These are phyloP conservation scores for Syrista parreyssii DNA, from an alignment of 2,888 invertebrate genomes.

Conservation along the genomic window DNA sequence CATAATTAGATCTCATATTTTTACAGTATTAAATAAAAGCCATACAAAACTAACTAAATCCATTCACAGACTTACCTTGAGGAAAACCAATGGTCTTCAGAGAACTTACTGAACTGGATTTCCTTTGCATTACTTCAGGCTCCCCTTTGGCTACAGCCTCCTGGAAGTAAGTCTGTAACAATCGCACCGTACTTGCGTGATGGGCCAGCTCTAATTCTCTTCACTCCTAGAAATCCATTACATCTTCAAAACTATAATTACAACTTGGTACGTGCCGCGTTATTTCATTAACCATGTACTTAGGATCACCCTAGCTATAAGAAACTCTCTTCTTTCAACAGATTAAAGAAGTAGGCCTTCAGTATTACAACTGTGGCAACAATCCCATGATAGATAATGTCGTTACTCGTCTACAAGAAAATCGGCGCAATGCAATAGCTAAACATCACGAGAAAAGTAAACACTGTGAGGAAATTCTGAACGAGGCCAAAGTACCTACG, in stretches of 20 bases:
- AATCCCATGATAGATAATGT: slow-evolving; percentile 67
- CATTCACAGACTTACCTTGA: slow-evolving; percentile 69
- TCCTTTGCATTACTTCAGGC: slow-evolving; percentile 72
- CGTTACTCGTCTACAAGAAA: slow-evolving; percentile 65
- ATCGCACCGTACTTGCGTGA: slow-evolving; percentile 76
- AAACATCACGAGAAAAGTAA: slow-evolving; percentile 38
- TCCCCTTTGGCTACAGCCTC: slow-evolving; percentile 76
- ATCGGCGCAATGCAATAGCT: slow-evolving; percentile 36
- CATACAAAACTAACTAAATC: background rate
- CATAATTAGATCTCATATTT: background rate
- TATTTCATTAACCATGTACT: background rate
- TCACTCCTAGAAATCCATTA: slow-evolving; percentile 82
- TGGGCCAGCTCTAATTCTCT: slow-evolving; percentile 80
- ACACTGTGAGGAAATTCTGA: slow-evolving; percentile 43
- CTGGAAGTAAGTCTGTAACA: slow-evolving; percentile 77
- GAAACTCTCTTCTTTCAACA: slow-evolving; percentile 59
- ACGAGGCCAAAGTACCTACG: slow-evolving; percentile 29
- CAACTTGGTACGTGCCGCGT: slow-evolving; percentile 71
- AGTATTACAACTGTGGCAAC: slow-evolving; percentile 78
- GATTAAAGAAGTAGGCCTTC: slow-evolving; percentile 79
- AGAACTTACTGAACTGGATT: slow-evolving; percentile 73
- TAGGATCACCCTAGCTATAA: background rate
- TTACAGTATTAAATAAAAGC: background rate
- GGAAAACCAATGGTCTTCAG: slow-evolving; percentile 66
- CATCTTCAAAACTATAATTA: slow-evolving; percentile 75